Percentiles rank a stretch among this genome's conserved stretches.
Conservation (phyloP, 2,888 invertebrate genomes). For the Calliscelio sp. region DNA sequence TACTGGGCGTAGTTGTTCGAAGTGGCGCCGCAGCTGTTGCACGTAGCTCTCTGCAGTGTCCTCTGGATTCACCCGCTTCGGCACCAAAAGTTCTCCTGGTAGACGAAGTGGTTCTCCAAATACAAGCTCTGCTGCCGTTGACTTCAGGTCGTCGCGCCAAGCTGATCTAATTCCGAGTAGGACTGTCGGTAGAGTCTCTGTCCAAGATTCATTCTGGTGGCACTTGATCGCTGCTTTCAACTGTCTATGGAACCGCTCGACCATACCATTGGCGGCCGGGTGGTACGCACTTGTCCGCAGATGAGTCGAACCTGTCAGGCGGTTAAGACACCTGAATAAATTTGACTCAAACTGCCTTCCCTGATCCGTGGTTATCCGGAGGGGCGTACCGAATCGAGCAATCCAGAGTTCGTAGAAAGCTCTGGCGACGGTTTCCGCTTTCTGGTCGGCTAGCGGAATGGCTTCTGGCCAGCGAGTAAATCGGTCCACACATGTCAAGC, state of each 20-base stretch:
- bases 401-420: constrained; percentile 70
- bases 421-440: constrained; percentile 72
- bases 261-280: constrained; percentile 65
- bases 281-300: constrained; percentile 57
- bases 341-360: constrained; percentile 76
- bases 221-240: constrained; percentile 36
- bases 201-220: constrained; percentile 2
- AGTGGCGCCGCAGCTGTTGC: constrained; percentile 3
- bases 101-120: constrained; percentile 73
- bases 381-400: constrained; percentile 70
- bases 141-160: constrained; percentile 77
- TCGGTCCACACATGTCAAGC: constrained; percentile 81
- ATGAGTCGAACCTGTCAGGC: constrained; percentile 53
- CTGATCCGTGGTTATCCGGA: constrained; percentile 75
- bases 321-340: background rate
- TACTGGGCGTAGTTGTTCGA: constrained; percentile 27
- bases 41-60: background rate
- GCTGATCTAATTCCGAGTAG: constrained; percentile 76
- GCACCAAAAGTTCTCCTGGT: background rate
- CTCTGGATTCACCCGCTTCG: too few species aligned
- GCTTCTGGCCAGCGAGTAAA: constrained; percentile 76
- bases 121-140: constrained; percentile 76
- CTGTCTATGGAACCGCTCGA: constrained; percentile 40
- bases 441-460: constrained; percentile 26
- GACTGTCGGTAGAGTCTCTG: constrained; percentile 75